Conservation (phyloP, 2,797 vertebrate genomes). For the Picus viridis region DNA sequence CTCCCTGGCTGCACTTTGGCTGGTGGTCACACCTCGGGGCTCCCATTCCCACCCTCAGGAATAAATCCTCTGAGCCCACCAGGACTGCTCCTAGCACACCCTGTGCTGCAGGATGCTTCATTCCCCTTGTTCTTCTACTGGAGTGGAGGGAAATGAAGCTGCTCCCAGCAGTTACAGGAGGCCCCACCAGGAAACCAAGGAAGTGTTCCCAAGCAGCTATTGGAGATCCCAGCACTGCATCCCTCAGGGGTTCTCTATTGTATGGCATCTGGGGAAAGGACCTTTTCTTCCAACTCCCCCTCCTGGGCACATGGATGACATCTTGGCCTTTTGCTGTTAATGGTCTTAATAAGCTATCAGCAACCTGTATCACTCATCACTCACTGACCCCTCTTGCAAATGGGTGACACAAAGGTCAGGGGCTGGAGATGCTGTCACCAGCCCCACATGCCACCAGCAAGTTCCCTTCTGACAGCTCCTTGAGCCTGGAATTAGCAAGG, state of each 20-base stretch:
- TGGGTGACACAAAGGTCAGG: background rate
- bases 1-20: background rate
- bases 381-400: background rate
- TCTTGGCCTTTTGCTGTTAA: background rate
- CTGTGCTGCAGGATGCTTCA: rapidly evolving
- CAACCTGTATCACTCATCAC: background rate
- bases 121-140: background rate
- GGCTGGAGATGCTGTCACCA: background rate
- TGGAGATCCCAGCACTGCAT: background rate
- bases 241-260: background rate
- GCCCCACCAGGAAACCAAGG: background rate
- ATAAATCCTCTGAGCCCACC: rapidly evolving
- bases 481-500: background rate
- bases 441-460: background rate
- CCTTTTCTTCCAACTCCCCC: background rate
- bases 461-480: background rate
- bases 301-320: rapidly evolving
- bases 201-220: background rate
- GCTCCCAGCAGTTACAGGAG: background rate
- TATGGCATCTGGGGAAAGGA: background rate
- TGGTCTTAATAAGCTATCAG: background rate
- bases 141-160: background rate
- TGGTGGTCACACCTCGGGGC: background rate
- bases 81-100: no score
- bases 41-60: background rate